Percentiles rank a stretch among this genome's conserved stretches.
Evolutionary conservation across 2,113 vertebrate genomes (phyloP).

Genomic region (Colistium nudipinnis): DNA sequence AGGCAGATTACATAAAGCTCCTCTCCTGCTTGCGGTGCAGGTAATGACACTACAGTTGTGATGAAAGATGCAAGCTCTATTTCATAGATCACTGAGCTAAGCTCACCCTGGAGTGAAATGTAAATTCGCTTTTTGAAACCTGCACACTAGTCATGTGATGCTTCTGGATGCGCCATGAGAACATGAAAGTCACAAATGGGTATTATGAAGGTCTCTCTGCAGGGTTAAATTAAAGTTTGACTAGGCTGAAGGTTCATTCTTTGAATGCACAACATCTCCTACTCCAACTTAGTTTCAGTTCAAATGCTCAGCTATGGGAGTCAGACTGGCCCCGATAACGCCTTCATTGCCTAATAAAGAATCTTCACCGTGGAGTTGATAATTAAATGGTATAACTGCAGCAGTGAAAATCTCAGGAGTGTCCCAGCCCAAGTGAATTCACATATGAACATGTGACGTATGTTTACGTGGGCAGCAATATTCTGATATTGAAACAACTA

Average conservation of each 20-base stretch:
- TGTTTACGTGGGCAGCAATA: too few relatives aligned
- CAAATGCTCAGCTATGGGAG: neutral
- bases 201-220: neutral
- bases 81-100: constrained; percentile 55
- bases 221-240: constrained; percentile 23
- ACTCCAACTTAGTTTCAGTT: constrained; percentile 21
- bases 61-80: constrained; percentile 50
- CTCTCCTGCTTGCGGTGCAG: constrained; percentile 46
- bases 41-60: constrained; percentile 55
- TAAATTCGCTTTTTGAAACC: constrained; percentile 30
- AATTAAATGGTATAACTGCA: too few relatives aligned
- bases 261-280: constrained; percentile 40
- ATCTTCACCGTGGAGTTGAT: too few relatives aligned
- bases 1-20: constrained; percentile 65
- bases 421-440: too few relatives aligned
- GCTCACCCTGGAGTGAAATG: constrained; percentile 30
- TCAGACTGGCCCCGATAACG: too few relatives aligned
- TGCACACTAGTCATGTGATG: constrained; percentile 14
- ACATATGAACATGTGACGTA: too few relatives aligned
- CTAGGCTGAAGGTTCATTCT: constrained; percentile 28
- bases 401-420: too few relatives aligned
- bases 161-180: constrained; percentile 6
- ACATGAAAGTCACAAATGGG: neutral
- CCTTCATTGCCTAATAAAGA: too few relatives aligned
- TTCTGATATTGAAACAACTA: too few relatives aligned